Conservation (phyloP, 2,113 vertebrate genomes). For the Eulemur macaco region DNA sequence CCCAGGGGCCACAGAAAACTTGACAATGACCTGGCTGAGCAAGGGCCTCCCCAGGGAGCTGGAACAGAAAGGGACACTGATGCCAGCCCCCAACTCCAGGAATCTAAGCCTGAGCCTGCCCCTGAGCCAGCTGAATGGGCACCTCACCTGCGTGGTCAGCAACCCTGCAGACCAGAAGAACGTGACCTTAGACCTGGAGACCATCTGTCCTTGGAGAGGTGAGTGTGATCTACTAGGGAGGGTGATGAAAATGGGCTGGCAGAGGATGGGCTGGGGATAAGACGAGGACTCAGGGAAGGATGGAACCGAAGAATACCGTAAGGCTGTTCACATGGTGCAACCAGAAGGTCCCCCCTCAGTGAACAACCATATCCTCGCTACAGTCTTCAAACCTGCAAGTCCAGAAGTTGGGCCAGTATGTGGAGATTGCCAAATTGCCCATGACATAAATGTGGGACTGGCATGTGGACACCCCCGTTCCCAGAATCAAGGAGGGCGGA, state of each 20-base stretch:
- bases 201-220: conserved; percentile 10
- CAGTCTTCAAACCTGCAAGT: background rate
- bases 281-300: background rate
- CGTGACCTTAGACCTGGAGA: conserved; percentile 21
- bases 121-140: background rate
- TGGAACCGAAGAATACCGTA: background rate
- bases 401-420: background rate
- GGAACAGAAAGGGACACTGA: background rate
- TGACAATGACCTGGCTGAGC: conserved; percentile 60
- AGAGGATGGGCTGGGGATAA: background rate
- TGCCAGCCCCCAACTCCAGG: background rate
- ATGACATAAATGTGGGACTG: background rate
- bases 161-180: conserved; percentile 51
- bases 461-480: fast-evolving
- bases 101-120: conserved; percentile 43
- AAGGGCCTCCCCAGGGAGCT: background rate
- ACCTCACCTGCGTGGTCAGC: conserved; percentile 68
- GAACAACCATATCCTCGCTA: background rate
- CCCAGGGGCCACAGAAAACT: background rate
- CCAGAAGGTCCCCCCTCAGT: background rate
- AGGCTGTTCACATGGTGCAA: background rate
- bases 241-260: background rate
- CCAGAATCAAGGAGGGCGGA: background rate
- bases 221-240: background rate
- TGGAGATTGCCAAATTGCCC: background rate